Evolutionary conservation across 2,113 vertebrate genomes (phyloP).

Genomic region (Ceratotherium simum): DNA sequence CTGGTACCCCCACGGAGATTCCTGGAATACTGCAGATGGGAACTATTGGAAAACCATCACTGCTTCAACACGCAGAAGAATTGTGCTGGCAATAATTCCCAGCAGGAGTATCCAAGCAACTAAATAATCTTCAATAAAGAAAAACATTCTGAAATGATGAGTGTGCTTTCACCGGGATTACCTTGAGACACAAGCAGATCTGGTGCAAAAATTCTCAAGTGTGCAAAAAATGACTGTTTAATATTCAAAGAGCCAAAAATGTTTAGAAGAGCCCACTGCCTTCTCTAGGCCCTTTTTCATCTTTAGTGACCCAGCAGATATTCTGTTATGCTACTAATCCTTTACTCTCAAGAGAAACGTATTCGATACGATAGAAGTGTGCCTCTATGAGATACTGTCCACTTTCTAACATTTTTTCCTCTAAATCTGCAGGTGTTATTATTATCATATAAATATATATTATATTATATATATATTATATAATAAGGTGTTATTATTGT

Average conservation of each 20-base stretch:
- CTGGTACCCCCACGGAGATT: not conserved
- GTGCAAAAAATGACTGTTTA: not conserved
- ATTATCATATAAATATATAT: not conserved
- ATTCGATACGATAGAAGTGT: not conserved
- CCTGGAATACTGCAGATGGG: not conserved
- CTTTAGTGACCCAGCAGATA: not conserved
- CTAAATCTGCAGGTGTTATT: not conserved
- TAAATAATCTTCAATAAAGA: not conserved
- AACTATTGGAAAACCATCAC: not conserved
- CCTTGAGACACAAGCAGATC: not conserved
- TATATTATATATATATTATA: too few species aligned
- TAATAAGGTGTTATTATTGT: not conserved
- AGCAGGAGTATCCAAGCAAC: not conserved
- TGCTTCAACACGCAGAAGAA: not conserved
- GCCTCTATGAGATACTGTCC: not conserved
- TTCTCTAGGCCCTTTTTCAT: not conserved
- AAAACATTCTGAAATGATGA: not conserved
- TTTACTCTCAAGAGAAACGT: not conserved
- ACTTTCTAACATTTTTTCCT: not conserved
- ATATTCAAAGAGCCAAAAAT: not conserved
- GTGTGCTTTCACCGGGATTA: not conserved
- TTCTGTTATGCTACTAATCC: not conserved
- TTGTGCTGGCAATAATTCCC: not conserved
- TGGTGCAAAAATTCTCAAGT: not conserved
- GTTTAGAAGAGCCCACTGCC: not conserved